Evolutionary conservation across 2,113 vertebrate species (phyloP).

Genomic region (Tragelaphus strepsiceros): DNA sequence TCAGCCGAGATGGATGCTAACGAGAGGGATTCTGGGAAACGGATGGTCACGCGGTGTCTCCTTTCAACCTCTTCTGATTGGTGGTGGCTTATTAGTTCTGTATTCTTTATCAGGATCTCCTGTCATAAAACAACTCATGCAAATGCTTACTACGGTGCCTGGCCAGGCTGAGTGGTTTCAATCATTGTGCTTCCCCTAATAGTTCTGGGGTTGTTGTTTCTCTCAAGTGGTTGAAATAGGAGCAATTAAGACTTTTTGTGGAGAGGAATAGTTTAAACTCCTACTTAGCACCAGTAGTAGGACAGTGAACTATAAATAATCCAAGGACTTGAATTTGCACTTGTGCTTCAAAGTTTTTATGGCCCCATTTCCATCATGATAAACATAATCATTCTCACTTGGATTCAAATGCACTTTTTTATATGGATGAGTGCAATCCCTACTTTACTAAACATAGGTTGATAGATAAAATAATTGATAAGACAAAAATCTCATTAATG

Average conservation of each 20-base stretch:
- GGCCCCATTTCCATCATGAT: background rate
- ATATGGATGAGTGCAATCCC: background rate
- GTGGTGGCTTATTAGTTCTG: no score
- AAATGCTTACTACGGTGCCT: no score
- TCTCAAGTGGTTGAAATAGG: conserved; percentile 6
- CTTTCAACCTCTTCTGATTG: no score
- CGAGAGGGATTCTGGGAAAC: no score
- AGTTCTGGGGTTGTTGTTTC: background rate
- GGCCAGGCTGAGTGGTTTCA: no score
- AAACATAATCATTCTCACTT: conserved; percentile 23
- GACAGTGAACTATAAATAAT: conserved; percentile 21
- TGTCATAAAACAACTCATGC: no score
- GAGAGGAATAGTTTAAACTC: conserved; percentile 48
- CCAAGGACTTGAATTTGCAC: conserved; percentile 8
- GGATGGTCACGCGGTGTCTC: no score
- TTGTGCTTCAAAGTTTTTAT: conserved; percentile 39
- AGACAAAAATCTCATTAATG: conserved; percentile 11
- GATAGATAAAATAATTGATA: conserved; percentile 36
- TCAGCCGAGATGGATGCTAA: no score
- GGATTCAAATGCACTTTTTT: background rate
- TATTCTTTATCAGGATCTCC: no score
- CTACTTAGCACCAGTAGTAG: conserved; percentile 39
- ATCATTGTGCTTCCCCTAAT: no score
- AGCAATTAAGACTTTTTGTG: conserved; percentile 55
- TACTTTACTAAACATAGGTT: conserved; percentile 18